Evolutionary conservation across 92 coral and sea anemone genomes (phyloP).

Genomic region (Nematostella vectensis): DNA sequence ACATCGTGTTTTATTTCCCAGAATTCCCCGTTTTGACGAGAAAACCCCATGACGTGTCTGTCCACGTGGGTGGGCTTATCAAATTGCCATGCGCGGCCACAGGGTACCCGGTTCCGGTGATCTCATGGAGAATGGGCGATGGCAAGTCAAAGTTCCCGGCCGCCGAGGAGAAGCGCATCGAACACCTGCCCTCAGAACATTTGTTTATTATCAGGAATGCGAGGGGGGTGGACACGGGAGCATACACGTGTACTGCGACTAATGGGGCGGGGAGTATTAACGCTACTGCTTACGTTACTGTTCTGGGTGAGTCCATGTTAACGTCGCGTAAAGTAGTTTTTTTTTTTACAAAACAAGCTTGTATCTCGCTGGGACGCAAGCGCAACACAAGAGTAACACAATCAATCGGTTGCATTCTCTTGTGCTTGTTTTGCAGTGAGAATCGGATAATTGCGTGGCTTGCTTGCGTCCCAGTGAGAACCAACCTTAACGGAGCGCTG

Average conservation of each 20-base stretch:
- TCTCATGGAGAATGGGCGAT: conserved; percentile 57
- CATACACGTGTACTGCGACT: conserved; percentile 56
- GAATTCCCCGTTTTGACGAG: conserved; percentile 43
- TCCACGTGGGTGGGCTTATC: conserved; percentile 45
- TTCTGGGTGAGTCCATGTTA: conserved; percentile 38
- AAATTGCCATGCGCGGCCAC: conserved; percentile 45
- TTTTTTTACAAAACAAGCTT: no score
- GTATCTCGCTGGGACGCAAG: no score
- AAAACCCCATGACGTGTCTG: conserved; percentile 31
- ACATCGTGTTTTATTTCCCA: conserved; percentile 10
- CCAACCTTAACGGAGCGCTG: no score
- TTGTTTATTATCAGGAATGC: conserved; percentile 43
- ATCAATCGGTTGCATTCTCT: no score
- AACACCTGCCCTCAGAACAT: conserved; percentile 9
- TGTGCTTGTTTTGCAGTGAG: no score
- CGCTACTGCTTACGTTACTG: conserved; percentile 62
- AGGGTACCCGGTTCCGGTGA: conserved; percentile 56
- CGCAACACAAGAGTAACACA: no score
- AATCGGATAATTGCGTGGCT: no score
- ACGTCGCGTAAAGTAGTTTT: neutral
- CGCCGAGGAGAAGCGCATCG: conserved; percentile 50
- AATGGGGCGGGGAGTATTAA: conserved; percentile 67
- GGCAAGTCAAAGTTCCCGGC: conserved; percentile 56
- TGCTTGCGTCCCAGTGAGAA: no score
- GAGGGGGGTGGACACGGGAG: conserved; percentile 50